Percentiles rank a stretch among this genome's conserved stretches.
Evolutionary conservation across 2,888 invertebrate species (phyloP).

Genomic region (Xestia c-nigrum): DNA sequence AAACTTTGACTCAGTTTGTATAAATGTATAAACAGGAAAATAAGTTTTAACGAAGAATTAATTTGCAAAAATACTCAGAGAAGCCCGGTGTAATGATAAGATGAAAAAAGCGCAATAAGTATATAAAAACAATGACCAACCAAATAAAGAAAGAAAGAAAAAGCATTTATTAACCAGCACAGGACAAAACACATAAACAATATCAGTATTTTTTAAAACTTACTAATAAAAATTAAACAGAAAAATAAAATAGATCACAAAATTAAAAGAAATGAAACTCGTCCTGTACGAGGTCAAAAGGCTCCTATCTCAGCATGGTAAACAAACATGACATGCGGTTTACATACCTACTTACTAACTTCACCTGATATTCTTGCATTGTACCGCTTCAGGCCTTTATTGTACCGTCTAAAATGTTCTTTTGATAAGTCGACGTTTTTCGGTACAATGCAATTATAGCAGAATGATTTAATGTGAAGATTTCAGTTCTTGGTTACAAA

Average conservation of each 20-base stretch:
- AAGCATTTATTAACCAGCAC: no score
- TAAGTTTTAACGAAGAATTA: conserved; percentile 33
- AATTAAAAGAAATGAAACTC: no score
- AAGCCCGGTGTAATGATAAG: background rate
- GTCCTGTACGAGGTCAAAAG: no score
- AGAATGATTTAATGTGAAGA: background rate
- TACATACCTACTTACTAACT: background rate
- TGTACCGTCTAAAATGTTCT: background rate
- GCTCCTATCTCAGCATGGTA: no score
- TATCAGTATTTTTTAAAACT: no score
- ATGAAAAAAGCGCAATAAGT: background rate
- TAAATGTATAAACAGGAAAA: conserved; percentile 28
- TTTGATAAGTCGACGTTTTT: background rate
- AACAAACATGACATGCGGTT: background rate
- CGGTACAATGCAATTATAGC: background rate
- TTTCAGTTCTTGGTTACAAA: conserved; percentile 4
- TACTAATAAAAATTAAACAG: no score
- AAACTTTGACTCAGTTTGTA: conserved; percentile 54
- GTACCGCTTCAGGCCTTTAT: background rate
- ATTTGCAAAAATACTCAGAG: conserved; percentile 22
- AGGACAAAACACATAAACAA: no score
- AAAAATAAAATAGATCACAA: no score
- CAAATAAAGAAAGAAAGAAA: no score
- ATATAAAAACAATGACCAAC: background rate
- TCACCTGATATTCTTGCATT: background rate